Base-by-base conservation (phyloP, 2,888 invertebrate genomes). In the Microctonus hyperodae region DNA sequence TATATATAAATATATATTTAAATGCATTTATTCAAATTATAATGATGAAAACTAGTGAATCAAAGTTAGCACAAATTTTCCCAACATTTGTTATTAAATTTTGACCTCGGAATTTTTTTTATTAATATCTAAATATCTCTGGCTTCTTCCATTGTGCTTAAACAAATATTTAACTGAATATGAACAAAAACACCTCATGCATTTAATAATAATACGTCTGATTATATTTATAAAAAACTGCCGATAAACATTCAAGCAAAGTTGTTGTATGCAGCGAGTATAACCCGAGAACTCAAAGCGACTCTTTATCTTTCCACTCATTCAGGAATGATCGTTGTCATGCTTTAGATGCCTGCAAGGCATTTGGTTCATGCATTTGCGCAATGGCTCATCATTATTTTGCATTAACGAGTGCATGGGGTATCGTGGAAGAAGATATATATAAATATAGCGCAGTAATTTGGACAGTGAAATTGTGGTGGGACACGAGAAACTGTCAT, bases 401-500 rank as follows among this genome's bases (percentile, higher is more conserved):
- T 10, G 35, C 20, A 31, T 60, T 60, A 60, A 60, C 33, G 50
- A 50, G 48, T 51, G 48, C 61, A 35, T 22, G 4, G 31, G 22
- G 23, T 37, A 57, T 22, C 35, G 20, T 50, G 28, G 23, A 25
- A 50, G 13, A 7, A 31, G 13, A 40, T 37, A 40, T 58, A 61
- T 51, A 28, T 25, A 25, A 28, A 51, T 23, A 25, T 51, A 25
- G 2, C 0, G 10, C 44, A 31, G 44, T 28, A 59, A 44, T 10
- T n/a, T 7, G 16, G 28, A 59, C 44, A 44, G 23, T 59, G 16
- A 59, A 59, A 59, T 28, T 59, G 20, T 25, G 60, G 59, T 55
- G 40, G 33, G 51, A 56, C 65, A 65, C 61, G 65, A 65, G 60
- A 60, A 65, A 60, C 61, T 55, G 65, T 66, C 65, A 61, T 66